A percentile compares a stretch with the other conserved stretches of the same genome.
phyloP scores from a whole-genome alignment of 2,888 invertebrate species.

The Brachyptera putata region DNA sequence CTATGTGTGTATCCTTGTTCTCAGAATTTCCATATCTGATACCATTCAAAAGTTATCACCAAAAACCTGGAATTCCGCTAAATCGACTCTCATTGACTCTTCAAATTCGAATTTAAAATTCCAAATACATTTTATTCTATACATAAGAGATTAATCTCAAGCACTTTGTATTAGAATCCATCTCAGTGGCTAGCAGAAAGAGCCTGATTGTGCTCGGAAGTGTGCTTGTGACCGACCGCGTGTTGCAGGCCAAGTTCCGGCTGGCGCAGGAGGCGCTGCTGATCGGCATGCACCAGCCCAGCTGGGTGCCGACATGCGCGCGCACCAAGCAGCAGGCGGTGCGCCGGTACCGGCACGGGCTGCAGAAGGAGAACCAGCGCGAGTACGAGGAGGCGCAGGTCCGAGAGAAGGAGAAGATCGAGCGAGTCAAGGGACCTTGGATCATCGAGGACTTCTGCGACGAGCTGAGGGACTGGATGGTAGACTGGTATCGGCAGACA shows the following conservation, averaged over 20 bases:
- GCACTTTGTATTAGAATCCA: too few relatives aligned
- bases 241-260: slow-evolving; percentile 40
- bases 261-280: slow-evolving; percentile 45
- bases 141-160: too few relatives aligned
- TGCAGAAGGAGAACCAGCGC: neutral
- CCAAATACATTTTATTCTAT: too few relatives aligned
- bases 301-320: slow-evolving; percentile 47
- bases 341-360: neutral
- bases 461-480: slow-evolving; percentile 72
- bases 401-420: slow-evolving; percentile 15
- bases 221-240: too few relatives aligned
- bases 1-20: too few relatives aligned
- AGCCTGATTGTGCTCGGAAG: too few relatives aligned
- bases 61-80: too few relatives aligned
- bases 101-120: too few relatives aligned
- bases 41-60: too few relatives aligned
- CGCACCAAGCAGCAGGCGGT: neutral
- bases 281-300: slow-evolving; percentile 55
- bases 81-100: too few relatives aligned
- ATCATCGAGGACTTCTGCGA: slow-evolving; percentile 71
- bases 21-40: too few relatives aligned
- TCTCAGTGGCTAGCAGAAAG: too few relatives aligned
- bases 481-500: slow-evolving; percentile 56
- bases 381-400: slow-evolving; percentile 17
- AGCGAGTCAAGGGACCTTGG: slow-evolving; percentile 42